Percentiles rank a stretch among this genome's conserved stretches.
phyloP scores from a whole-genome alignment of 2,113 vertebrate species.

The Corynorhinus townsendii region DNA sequence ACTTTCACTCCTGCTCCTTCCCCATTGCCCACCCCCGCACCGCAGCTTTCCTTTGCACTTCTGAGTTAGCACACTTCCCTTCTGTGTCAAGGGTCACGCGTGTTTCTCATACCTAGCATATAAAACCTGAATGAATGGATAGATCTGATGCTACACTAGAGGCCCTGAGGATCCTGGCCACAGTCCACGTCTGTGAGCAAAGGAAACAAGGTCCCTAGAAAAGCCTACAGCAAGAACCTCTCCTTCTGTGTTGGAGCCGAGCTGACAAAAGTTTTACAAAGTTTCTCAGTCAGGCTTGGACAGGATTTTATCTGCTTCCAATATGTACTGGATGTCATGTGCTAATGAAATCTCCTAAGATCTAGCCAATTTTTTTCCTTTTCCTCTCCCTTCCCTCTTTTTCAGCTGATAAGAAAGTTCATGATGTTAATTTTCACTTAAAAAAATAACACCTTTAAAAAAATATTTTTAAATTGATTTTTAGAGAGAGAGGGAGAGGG shows the following conservation, averaged over 20 bases:
- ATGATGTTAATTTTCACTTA: constrained; percentile 14
- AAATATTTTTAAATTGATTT: not conserved
- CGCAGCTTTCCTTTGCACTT: not conserved
- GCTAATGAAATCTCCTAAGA: constrained; percentile 15
- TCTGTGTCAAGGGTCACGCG: not conserved
- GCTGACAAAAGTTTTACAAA: not conserved
- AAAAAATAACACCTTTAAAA: not conserved
- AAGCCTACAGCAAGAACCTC: not conserved
- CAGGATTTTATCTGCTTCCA: constrained; percentile 39
- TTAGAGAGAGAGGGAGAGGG: not conserved
- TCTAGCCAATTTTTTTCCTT: not conserved
- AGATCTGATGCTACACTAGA: not conserved
- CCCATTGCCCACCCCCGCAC: not conserved
- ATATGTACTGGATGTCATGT: not conserved
- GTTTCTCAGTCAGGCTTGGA: constrained; percentile 24
- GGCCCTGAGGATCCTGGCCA: not conserved
- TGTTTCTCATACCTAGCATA: not conserved
- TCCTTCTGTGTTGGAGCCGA: not conserved
- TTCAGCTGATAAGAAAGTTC: constrained; percentile 1
- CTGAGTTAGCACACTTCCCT: not conserved
- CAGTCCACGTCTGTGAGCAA: not conserved
- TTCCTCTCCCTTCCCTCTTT: not conserved
- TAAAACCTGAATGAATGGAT: not conserved
- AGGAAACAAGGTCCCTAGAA: not conserved
- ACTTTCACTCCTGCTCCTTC: not conserved